Evolutionary conservation across 2,888 invertebrate species (phyloP).

Genomic region (Sarcophaga variegata): DNA sequence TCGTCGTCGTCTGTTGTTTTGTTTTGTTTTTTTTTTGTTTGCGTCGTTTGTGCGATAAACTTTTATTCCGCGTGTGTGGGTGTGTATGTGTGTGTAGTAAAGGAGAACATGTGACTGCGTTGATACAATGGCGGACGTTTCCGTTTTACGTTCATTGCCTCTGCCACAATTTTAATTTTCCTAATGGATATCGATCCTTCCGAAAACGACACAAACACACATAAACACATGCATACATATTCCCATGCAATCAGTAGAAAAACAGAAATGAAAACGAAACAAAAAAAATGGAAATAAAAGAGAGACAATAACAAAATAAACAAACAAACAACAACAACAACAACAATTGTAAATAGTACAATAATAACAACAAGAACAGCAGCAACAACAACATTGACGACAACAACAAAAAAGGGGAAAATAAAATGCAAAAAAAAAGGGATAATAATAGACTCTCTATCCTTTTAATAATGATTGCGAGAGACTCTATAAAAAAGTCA

Average conservation of each 20-base stretch:
- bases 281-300: slow-evolving; percentile 61
- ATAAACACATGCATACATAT: not conserved
- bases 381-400: slow-evolving; percentile 4
- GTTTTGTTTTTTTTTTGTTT: slow-evolving; percentile 74
- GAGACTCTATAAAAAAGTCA: slow-evolving; percentile 80
- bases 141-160: slow-evolving; percentile 80
- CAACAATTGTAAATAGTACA: not conserved
- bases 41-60: slow-evolving; percentile 32
- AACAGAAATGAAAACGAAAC: slow-evolving; percentile 19
- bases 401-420: slow-evolving; percentile 29
- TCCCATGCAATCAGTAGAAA: not conserved
- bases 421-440: slow-evolving; percentile 70
- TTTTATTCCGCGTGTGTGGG: slow-evolving; percentile 61
- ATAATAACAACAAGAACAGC: slow-evolving; percentile 1
- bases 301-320: slow-evolving; percentile 36
- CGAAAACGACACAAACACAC: slow-evolving; percentile 50
- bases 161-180: slow-evolving; percentile 82
- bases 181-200: slow-evolving; percentile 82
- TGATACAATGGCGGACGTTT: slow-evolving; percentile 70
- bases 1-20: slow-evolving; percentile 70
- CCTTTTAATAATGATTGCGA: slow-evolving; percentile 78
- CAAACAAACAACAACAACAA: slow-evolving; percentile 36
- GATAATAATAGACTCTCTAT: slow-evolving; percentile 77
- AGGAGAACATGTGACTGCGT: slow-evolving; percentile 66
- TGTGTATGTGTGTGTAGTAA: slow-evolving; percentile 58